Percentiles rank a stretch among this genome's conserved stretches.
phyloP scores from a whole-genome alignment of 2,888 invertebrate genomes.

The Amiota mariae region DNA sequence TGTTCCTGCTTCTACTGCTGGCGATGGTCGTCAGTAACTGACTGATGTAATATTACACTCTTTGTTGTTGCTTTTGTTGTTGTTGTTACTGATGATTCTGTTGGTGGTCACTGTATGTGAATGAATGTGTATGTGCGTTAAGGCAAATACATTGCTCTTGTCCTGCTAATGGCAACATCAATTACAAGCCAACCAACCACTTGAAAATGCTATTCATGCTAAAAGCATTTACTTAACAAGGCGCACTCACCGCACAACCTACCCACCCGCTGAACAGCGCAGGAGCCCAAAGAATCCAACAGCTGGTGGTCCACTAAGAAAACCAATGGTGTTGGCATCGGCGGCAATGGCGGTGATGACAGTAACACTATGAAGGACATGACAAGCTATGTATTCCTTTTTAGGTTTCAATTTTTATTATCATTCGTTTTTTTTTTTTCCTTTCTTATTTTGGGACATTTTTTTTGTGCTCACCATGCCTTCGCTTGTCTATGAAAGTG shows the following conservation, averaged over 20 bases:
- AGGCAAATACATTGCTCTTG: conserved; percentile 5
- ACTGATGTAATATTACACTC: not conserved
- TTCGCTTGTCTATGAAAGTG: no score
- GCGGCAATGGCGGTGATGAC: not conserved
- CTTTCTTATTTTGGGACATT: not conserved
- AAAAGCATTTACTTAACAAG: conserved; percentile 57
- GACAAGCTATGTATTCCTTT: not conserved
- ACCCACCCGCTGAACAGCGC: conserved; percentile 1
- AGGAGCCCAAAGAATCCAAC: not conserved
- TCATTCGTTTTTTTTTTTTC: not conserved
- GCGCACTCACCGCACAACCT: not conserved
- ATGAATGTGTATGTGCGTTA: conserved; percentile 9
- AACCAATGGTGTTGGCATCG: not conserved
- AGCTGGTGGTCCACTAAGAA: not conserved
- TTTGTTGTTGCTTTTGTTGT: not conserved
- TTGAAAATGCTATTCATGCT: conserved; percentile 52
- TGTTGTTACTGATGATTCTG: not conserved
- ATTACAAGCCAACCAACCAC: conserved; percentile 51
- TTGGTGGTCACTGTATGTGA: conserved; percentile 10
- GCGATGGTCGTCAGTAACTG: not conserved
- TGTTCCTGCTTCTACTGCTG: conserved; percentile 1
- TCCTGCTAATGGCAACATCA: conserved; percentile 47
- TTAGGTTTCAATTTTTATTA: not conserved
- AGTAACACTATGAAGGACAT: no score
- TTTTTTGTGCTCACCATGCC: not conserved